These are phyloP conservation scores for Hydriomena furcata DNA, from an alignment of 2,888 invertebrate species.

Conservation along the genomic window DNA sequence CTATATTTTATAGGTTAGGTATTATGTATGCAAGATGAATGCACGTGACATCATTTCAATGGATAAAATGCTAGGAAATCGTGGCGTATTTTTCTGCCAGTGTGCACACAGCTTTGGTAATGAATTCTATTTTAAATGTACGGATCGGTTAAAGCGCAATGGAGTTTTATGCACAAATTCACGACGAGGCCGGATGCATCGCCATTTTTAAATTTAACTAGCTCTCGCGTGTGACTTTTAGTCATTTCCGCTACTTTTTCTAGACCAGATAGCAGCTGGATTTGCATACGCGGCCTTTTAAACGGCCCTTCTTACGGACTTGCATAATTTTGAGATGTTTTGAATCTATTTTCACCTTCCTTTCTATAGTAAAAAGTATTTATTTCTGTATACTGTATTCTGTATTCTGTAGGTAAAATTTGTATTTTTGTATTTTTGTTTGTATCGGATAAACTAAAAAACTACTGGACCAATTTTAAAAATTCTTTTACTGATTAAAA, in stretches of 20 bases:
- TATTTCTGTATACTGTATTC: no score
- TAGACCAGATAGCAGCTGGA: slow-evolving; percentile 2
- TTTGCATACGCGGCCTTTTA: slow-evolving; percentile 7
- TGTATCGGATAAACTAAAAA: no score
- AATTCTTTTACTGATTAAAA: no score
- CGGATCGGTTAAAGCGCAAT: slow-evolving; percentile 75
- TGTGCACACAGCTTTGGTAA: slow-evolving; percentile 55
- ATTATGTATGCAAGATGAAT: no score
- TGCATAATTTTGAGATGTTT: slow-evolving; percentile 29
- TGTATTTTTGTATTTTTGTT: no score
- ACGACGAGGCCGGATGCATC: slow-evolving; percentile 54
- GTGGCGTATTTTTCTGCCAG: no score
- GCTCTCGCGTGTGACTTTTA: slow-evolving; percentile 20
- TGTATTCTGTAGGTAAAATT: no score
- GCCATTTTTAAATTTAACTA: slow-evolving; percentile 62
- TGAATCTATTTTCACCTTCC: slow-evolving; percentile 3
- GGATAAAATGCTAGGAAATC: no score
- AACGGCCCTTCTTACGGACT: slow-evolving; percentile 15
- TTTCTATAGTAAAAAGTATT: background rate
- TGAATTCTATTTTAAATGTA: slow-evolving; percentile 80
- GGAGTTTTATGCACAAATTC: slow-evolving; percentile 82
- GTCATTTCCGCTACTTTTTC: slow-evolving; percentile 19
- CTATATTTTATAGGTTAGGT: no score
- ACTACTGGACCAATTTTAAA: no score
- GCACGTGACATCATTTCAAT: no score